Evolutionary conservation across 1,140 invertebrate genomes (phyloP).

Genomic region (roundworm (Caenorhabditis elegans)): WBcel235 BX284606.5:12931501-12932000

Average conservation of each 20-base stretch:
- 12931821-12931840: neutral
- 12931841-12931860: constrained; percentile 7
- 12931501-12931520: neutral
- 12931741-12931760: neutral
- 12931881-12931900: neutral
- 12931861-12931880: constrained; percentile 11
- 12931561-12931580: neutral
- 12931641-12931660: neutral
- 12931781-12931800: neutral
- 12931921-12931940: constrained; percentile 1
- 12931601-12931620: neutral
- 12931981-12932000: neutral
- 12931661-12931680: neutral
- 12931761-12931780: neutral
- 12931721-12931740: constrained; percentile 13
- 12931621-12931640: neutral
- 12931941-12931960: neutral
- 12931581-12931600: no score
- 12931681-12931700: constrained; percentile 11
- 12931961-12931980: neutral
- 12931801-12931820: neutral
- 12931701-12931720: constrained; percentile 10
- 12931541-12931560: neutral
- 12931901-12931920: neutral
- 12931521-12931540: neutral